Evolutionary conservation across 2,113 vertebrate genomes (phyloP).

Genomic region (Percina caprodes): DNA sequence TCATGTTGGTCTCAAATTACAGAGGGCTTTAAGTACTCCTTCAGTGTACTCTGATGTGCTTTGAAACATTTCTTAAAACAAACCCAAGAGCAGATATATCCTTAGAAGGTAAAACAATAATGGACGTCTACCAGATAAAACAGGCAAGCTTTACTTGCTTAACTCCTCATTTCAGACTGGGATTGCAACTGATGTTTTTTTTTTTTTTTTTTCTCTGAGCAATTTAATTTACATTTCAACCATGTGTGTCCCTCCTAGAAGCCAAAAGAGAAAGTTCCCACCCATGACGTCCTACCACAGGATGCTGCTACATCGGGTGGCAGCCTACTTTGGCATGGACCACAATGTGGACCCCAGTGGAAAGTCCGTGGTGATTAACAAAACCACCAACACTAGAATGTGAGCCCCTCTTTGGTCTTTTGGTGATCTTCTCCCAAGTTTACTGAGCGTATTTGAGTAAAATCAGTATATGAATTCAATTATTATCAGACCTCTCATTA

Average conservation of each 20-base stretch:
- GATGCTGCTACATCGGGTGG: conserved; percentile 98
- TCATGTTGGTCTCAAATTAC: not conserved
- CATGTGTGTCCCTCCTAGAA: conserved; percentile 74
- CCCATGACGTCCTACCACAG: conserved; percentile 99
- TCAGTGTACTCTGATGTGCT: conserved; percentile 3
- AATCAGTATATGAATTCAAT: not conserved
- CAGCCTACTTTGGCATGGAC: conserved; percentile 98
- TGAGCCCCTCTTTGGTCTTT: conserved; percentile 76
- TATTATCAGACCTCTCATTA: too few relatives aligned
- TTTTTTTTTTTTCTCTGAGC: too few relatives aligned
- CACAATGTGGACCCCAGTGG: conserved; percentile 99
- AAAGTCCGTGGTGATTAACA: conserved; percentile 98
- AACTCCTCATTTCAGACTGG: conserved; percentile 5
- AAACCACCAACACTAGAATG: conserved; percentile 99
- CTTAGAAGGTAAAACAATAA: conserved; percentile 9
- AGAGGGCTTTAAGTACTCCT: not conserved
- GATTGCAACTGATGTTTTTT: not conserved
- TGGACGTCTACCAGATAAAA: not conserved
- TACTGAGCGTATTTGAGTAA: not conserved
- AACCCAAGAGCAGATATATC: not conserved
- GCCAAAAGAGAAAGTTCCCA: conserved; percentile 97
- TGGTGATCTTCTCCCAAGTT: too few relatives aligned
- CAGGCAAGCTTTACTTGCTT: not conserved
- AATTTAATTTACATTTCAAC: not conserved
- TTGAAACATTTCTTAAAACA: conserved; percentile 22